Evolutionary conservation across 1,140 invertebrate species (phyloP), one percentile per base, ranked within the genome.

Genomic region (Apis mellifera): DNA sequence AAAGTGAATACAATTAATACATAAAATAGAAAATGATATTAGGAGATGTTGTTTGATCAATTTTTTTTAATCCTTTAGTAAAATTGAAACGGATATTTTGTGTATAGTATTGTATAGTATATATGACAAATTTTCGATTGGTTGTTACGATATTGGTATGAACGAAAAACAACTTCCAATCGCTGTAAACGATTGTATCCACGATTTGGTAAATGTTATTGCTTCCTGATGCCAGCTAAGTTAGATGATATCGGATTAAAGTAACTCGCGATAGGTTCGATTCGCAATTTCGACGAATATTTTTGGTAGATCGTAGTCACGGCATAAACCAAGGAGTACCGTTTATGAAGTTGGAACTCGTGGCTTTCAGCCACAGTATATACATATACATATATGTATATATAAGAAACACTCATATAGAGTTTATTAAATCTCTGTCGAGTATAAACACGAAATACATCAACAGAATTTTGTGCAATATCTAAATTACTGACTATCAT

Each of bases 131-230:
- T 26, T 54, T 19, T 26, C 15, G 15, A 48, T 59, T 11, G 8
- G 11, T 11, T 75, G 62, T 71, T 65, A 57, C 50, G 60, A 59
- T 21, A 79, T 62, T 71, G 55, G 32, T 60, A 62, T 23, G 42
- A 42, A 64, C 65, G 17, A 59, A 73, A 87, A 85, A 80, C 70
- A 81, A 85, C 50, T 26, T 52, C 68, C 32, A 75, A 64, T 72
- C 54, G 83, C 12, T 72, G 76, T 70, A 55, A 81, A 86, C 70
- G 78, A 72, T 42, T 65, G 12, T 65, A 74, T 65, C 23, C 68
- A 77, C 77, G 81, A 85, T 87, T 75, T n/a, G 21, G 78, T 85
- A 88, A 88, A 89, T 87, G 86, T 87, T 82, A 89, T 82, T 83
- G 84, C 70, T 59, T 65, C 32, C 74, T 80, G 73, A 89, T 89